These are phyloP conservation scores for Cheiracanthium punctorium DNA, from an alignment of 2,888 invertebrate genomes.

Conservation along the genomic window DNA sequence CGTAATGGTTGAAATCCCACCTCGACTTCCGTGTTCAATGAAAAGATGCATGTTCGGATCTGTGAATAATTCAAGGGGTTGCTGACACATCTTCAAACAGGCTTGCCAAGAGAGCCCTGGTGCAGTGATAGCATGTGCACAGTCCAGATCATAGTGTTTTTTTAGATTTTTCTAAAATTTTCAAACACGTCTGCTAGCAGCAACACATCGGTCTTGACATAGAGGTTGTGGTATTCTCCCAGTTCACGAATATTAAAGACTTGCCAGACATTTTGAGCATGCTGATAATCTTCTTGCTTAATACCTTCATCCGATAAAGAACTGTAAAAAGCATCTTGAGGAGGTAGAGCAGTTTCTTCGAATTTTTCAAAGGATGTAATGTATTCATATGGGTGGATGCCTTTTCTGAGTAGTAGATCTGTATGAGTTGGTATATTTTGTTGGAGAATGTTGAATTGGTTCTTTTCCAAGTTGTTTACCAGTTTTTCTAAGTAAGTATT, in stretches of 20 bases:
- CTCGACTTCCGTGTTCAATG: too few species aligned
- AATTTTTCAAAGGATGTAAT: constrained; percentile 72
- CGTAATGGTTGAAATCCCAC: too few species aligned
- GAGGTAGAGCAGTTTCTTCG: constrained; percentile 71
- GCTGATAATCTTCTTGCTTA: constrained; percentile 64
- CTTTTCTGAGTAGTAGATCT: constrained; percentile 70
- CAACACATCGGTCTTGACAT: too few species aligned
- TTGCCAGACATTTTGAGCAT: constrained; percentile 72
- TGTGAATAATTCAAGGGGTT: too few species aligned
- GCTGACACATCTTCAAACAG: too few species aligned
- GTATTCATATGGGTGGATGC: constrained; percentile 73
- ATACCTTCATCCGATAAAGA: constrained; percentile 55
- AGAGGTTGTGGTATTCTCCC: not conserved
- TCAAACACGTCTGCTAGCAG: too few species aligned
- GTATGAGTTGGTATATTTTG: not conserved
- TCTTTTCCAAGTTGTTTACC: not conserved
- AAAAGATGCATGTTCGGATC: too few species aligned
- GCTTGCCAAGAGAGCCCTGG: not conserved
- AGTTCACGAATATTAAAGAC: constrained; percentile 63
- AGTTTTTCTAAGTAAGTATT: constrained; percentile 11
- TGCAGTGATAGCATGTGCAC: not conserved
- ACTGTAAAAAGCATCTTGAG: too few species aligned
- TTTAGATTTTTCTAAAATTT: not conserved
- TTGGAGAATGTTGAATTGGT: not conserved
- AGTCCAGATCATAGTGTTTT: not conserved